Conservation (phyloP, 92 coral and sea anemone genomes). For the Porites lobata region DNA sequence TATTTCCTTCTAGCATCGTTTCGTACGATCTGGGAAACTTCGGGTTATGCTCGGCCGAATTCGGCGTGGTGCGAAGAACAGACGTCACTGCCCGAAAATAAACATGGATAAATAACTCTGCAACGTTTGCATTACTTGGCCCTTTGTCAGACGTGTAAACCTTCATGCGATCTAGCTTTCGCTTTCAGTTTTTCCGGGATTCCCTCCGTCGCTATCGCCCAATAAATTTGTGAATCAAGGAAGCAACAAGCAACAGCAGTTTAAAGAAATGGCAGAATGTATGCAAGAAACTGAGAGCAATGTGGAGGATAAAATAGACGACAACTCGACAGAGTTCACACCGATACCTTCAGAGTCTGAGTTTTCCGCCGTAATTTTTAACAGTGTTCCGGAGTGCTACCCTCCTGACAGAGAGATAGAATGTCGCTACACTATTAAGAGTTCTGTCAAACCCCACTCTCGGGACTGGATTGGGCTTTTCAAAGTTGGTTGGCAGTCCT, state of each 20-base stretch:
- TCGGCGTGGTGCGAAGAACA: neutral
- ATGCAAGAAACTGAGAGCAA: slow-evolving; percentile 35
- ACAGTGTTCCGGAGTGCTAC: slow-evolving; percentile 87
- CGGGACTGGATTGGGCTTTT: slow-evolving; percentile 98
- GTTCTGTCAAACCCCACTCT: slow-evolving; percentile 84
- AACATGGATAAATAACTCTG: neutral
- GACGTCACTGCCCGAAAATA: slow-evolving; percentile 12
- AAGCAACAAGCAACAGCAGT: neutral
- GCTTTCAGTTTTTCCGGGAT: slow-evolving; percentile 1
- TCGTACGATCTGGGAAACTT: slow-evolving; percentile 11
- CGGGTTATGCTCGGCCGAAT: slow-evolving; percentile 14
- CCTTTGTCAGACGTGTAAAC: neutral
- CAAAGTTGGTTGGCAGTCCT: slow-evolving; percentile 98
- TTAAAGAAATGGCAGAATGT: slow-evolving; percentile 40
- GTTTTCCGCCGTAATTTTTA: slow-evolving; percentile 95
- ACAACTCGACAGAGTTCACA: slow-evolving; percentile 13
- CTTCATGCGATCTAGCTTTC: neutral
- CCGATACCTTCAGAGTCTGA: slow-evolving; percentile 80
- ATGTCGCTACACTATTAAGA: slow-evolving; percentile 92
- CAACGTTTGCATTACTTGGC: neutral
- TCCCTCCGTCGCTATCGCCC: neutral
- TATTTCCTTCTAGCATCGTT: neutral
- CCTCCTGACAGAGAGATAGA: slow-evolving; percentile 89
- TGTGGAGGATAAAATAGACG: neutral
- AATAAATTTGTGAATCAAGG: neutral